Base-by-base conservation (phyloP, 2,888 invertebrate species). In the Dilophus febrilis region DNA sequence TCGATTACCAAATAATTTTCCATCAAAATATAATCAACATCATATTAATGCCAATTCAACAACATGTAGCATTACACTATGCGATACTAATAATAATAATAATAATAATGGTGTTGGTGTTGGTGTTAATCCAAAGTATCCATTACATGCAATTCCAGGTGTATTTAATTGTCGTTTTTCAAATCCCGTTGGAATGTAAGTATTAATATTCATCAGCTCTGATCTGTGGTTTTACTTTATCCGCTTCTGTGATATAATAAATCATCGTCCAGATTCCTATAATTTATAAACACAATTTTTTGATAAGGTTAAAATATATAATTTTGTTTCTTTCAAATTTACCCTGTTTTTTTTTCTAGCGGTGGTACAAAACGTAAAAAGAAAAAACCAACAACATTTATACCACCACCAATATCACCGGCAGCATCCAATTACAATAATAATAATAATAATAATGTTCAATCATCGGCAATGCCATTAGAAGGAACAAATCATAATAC, bases 81-180 rank as follows among this genome's bases (percentile, higher is more conserved):
- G 22, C 8, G 28, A 22, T 22, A 22, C 4, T 22, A 22, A 22
- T 22, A 8, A 22, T 22, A 22, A 22, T 22, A 22, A 22, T 22
- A 22, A 22, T 22, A 22, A 22, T 22, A 27, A 39, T 7, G 35
- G 35, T n/a, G 40, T 32, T 36, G 12, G 12, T 3, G 10, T 26
- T 16, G 36, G 31, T 35, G 33, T 18, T 22, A 26, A 30, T 22
- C 26, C 44, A 36, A 46, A 47, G 27, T 48, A 45, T 37, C 51
- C 51, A 13, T 51, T 53, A 22, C 54, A 54, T 7, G 69, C 71
- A 1, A 77, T 78, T 50, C 82, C 84, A 0, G 87, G 87, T 1
- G 86, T 88, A n/a, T 88, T 88, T 58, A 88, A 87, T 57, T 87
- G 88, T 53, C 71, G 86, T 31, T 85, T 88, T 52, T 71, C 75